phyloP scores from a whole-genome alignment of 2,888 invertebrate genomes.

The Dione vanillae region DNA sequence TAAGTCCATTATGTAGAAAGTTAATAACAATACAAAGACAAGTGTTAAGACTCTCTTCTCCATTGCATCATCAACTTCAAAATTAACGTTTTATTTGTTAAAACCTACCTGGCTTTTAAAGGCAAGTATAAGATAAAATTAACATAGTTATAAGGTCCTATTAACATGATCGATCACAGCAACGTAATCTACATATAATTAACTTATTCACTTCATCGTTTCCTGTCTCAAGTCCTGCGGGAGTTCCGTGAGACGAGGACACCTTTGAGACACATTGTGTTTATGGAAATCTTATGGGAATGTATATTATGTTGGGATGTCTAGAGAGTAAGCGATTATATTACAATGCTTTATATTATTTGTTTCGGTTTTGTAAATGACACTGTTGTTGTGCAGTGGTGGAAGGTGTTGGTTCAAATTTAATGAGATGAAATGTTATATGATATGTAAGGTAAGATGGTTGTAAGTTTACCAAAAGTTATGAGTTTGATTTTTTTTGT shows the following conservation, averaged over 20 bases:
- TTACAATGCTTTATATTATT: background rate
- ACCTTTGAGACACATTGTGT: slow-evolving; percentile 12
- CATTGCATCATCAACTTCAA: too few species aligned
- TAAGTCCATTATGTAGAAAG: too few species aligned
- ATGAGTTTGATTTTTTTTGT: too few species aligned
- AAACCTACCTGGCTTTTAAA: too few species aligned
- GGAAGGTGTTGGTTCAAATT: background rate
- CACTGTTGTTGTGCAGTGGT: background rate
- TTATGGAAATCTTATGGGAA: background rate
- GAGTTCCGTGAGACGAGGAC: slow-evolving; percentile 2
- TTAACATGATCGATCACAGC: too few species aligned
- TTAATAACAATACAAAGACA: too few species aligned
- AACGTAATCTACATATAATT: background rate
- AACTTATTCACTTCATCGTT: slow-evolving; percentile 10
- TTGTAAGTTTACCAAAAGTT: too few species aligned
- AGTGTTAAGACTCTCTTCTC: too few species aligned
- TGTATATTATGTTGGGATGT: background rate
- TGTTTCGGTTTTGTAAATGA: background rate
- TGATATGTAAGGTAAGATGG: background rate
- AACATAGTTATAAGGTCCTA: too few species aligned
- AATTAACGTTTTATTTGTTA: too few species aligned
- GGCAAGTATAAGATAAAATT: too few species aligned
- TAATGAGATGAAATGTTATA: background rate
- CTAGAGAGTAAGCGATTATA: slow-evolving; percentile 1
- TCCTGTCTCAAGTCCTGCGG: background rate